phyloP scores from a whole-genome alignment of 1,140 invertebrate species.

The Gryon sp. region DNA sequence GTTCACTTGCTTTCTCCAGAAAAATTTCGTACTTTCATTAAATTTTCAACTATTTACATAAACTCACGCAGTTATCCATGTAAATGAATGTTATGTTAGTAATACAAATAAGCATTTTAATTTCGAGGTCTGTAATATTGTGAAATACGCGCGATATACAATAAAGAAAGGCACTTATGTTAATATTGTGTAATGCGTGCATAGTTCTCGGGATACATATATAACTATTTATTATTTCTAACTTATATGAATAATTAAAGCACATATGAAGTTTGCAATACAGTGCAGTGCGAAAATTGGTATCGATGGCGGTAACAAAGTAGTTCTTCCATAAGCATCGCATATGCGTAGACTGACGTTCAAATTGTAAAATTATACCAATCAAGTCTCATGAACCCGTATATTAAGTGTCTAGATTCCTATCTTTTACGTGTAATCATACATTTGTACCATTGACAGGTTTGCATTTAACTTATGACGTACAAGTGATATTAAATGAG shows the following conservation, averaged over 20 bases:
- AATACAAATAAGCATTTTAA: too few relatives aligned
- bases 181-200: too few relatives aligned
- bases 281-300: slow-evolving; percentile 12
- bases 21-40: background rate
- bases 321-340: slow-evolving; percentile 14
- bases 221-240: slow-evolving; percentile 42
- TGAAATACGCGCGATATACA: too few relatives aligned
- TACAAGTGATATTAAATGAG: slow-evolving; percentile 35
- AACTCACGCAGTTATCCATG: too few relatives aligned
- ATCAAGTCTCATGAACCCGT: slow-evolving; percentile 41
- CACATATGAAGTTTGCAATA: slow-evolving; percentile 3
- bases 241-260: slow-evolving; percentile 38
- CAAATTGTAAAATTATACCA: slow-evolving; percentile 67
- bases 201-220: too few relatives aligned
- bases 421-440: slow-evolving; percentile 36
- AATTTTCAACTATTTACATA: too few relatives aligned
- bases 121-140: too few relatives aligned
- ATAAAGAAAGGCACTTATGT: too few relatives aligned
- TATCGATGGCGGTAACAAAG: slow-evolving; percentile 42
- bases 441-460: slow-evolving; percentile 40
- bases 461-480: slow-evolving; percentile 17
- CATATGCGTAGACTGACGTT: slow-evolving; percentile 44
- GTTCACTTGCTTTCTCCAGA: slow-evolving; percentile 2
- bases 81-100: too few relatives aligned
- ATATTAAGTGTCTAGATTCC: slow-evolving; percentile 38